Evolutionary conservation across 2,113 vertebrate genomes (phyloP).

Genomic region (Bujurquina vittata): DNA sequence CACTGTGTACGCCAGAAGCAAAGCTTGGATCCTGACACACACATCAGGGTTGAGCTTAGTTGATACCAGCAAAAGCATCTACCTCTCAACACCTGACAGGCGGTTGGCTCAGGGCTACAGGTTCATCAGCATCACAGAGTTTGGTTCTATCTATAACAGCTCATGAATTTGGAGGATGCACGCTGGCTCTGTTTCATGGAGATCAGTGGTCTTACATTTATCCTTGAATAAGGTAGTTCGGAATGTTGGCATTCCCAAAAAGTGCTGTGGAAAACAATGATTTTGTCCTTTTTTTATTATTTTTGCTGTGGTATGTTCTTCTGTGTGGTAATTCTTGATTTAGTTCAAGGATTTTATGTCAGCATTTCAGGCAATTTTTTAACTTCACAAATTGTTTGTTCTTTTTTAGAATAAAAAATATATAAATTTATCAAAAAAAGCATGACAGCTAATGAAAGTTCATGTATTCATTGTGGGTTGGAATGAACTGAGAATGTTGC

Average conservation of each 20-base stretch:
- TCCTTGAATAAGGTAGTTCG: neutral
- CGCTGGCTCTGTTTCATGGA: fast-evolving
- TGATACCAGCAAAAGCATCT: neutral
- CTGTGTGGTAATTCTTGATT: neutral
- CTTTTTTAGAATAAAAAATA: neutral
- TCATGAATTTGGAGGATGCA: neutral
- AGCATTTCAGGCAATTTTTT: neutral
- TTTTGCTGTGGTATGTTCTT: neutral
- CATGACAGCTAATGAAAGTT: neutral
- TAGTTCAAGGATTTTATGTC: too few relatives aligned
- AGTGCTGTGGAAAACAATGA: neutral
- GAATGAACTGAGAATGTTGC: too few relatives aligned
- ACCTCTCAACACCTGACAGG: constrained; percentile 7
- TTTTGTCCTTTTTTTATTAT: neutral
- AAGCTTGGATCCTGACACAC: neutral
- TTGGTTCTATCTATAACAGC: neutral
- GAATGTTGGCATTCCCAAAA: neutral
- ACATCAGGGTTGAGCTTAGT: neutral
- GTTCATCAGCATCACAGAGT: constrained; percentile 49
- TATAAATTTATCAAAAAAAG: neutral
- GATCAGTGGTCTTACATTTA: neutral
- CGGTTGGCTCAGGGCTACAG: neutral
- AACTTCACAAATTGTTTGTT: fast-evolving
- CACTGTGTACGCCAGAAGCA: neutral
- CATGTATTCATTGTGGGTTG: neutral